Evolutionary conservation across 1,140 invertebrate genomes (phyloP).

Genomic region (Trachymyrmex septentrionalis): DNA sequence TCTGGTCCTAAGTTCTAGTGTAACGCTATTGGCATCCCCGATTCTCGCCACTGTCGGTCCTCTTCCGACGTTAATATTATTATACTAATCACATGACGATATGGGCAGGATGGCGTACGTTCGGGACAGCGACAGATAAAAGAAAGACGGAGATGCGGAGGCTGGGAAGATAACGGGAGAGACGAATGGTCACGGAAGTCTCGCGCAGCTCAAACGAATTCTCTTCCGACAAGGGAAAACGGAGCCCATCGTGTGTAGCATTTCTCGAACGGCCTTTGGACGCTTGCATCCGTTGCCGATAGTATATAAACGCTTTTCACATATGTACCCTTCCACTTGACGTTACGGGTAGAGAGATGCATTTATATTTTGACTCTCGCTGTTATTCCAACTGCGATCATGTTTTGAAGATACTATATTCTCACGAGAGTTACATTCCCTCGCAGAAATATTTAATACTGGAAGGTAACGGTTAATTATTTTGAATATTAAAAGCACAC

Average conservation of each 20-base stretch:
- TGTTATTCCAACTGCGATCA: not conserved
- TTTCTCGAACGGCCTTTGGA: slow-evolving; percentile 47
- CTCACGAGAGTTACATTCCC: not conserved
- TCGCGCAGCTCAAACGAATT: slow-evolving; percentile 40
- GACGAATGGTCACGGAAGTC: not conserved
- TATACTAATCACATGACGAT: slow-evolving; percentile 67
- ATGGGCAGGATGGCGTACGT: not conserved
- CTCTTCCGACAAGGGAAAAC: not conserved
- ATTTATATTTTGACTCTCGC: not conserved
- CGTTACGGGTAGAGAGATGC: not conserved
- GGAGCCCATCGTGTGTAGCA: slow-evolving; percentile 6
- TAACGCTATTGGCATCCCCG: slow-evolving; percentile 73
- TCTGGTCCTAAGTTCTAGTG: slow-evolving; percentile 64
- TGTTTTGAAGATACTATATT: not conserved
- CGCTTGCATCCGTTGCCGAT: slow-evolving; percentile 18
- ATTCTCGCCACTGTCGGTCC: slow-evolving; percentile 56
- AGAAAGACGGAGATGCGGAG: not conserved
- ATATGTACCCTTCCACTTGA: not conserved
- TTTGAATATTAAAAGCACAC: too few relatives aligned
- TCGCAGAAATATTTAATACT: too few relatives aligned
- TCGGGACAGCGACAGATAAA: not conserved
- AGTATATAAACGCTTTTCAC: not conserved
- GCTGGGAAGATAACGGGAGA: not conserved
- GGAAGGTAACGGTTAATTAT: too few relatives aligned
- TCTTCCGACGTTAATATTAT: slow-evolving; percentile 61